Conservation (phyloP, 2,888 invertebrate genomes). For the Chironomus riparius region DNA sequence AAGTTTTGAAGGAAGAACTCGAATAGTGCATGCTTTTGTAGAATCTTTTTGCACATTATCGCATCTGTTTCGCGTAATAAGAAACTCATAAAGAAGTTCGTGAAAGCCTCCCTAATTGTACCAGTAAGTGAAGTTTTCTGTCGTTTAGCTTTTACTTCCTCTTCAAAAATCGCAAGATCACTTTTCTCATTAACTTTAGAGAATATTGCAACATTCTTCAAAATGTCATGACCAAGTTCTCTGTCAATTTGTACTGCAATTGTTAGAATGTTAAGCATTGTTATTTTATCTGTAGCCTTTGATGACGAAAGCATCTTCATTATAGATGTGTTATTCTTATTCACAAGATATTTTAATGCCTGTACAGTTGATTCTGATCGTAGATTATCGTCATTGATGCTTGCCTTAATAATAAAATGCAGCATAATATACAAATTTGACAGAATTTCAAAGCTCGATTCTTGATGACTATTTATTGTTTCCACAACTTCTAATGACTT, state of each 20-base stretch:
- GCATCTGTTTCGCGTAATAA: constrained; percentile 58
- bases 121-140: too few species aligned
- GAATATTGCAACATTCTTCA: constrained; percentile 22
- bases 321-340: neutral
- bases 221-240: constrained; percentile 9
- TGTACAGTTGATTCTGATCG: neutral
- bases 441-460: neutral
- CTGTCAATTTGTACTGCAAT: neutral
- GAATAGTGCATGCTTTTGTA: constrained; percentile 59
- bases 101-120: constrained; percentile 59
- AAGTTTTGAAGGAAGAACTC: constrained; percentile 55
- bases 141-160: neutral
- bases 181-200: constrained; percentile 1
- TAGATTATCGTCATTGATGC: neutral
- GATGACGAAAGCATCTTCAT: constrained; percentile 11
- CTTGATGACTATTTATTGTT: constrained; percentile 6
- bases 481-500: constrained; percentile 16
- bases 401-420: neutral
- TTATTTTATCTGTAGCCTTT: neutral
- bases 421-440: constrained; percentile 2
- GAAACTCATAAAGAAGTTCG: constrained; percentile 68
- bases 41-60: constrained; percentile 54
- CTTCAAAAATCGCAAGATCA: neutral
- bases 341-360: constrained; percentile 7
- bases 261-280: constrained; percentile 3